phyloP scores from a whole-genome alignment of 2,113 vertebrate species.

The Cepphus grylle region DNA sequence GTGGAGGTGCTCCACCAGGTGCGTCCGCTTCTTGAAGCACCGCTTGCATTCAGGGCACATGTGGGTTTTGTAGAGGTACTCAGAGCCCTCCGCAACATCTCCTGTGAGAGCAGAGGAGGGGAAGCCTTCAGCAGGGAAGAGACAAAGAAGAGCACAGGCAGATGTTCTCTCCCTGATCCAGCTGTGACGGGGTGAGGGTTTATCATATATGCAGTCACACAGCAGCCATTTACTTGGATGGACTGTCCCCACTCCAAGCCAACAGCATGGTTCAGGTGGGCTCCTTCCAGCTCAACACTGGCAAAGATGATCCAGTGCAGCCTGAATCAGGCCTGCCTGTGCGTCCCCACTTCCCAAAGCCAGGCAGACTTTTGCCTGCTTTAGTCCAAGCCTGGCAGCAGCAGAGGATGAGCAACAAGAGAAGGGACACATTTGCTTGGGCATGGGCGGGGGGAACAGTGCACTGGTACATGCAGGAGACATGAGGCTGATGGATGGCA shows the following conservation, averaged over 20 bases:
- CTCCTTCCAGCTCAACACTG: background rate
- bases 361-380: background rate
- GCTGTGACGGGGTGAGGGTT: background rate
- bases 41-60: slow-evolving; percentile 92
- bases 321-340: accelerated
- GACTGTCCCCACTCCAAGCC: background rate
- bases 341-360: accelerated
- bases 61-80: slow-evolving; percentile 89
- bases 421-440: accelerated
- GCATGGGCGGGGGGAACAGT: background rate
- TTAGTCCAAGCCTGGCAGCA: background rate
- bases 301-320: background rate
- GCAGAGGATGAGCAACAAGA: accelerated
- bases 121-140: background rate
- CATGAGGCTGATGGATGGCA: background rate
- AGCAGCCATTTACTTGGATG: background rate
- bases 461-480: background rate
- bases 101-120: slow-evolving; percentile 44
- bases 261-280: background rate
- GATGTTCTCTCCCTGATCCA: background rate
- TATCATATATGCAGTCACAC: accelerated
- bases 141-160: background rate
- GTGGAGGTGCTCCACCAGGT: slow-evolving; percentile 90
- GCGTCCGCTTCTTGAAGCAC: slow-evolving; percentile 95
- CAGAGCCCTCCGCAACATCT: slow-evolving; percentile 73